Evolutionary conservation across 2,797 vertebrate genomes (phyloP).

Genomic region (Orestias chungarensis): DNA sequence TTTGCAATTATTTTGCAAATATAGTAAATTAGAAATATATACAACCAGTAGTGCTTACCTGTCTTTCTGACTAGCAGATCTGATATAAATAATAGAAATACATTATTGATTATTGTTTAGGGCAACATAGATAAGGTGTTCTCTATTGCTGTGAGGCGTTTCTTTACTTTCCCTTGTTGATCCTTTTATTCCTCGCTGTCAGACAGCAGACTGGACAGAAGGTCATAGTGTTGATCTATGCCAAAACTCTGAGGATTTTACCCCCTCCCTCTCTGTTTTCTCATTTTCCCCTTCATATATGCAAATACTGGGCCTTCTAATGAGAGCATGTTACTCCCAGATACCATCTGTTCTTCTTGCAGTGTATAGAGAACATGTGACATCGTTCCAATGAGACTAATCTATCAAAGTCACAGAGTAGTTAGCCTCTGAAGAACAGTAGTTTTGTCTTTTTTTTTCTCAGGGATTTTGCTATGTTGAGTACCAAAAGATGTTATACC

Average conservation of each 20-base stretch:
- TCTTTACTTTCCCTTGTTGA: constrained; percentile 62
- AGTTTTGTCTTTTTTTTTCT: constrained; percentile 32
- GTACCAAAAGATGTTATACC: not conserved
- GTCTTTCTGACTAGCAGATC: constrained; percentile 23
- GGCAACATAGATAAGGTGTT: constrained; percentile 52
- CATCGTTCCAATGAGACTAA: constrained; percentile 69
- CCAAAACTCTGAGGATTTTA: constrained; percentile 80
- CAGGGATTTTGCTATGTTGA: constrained; percentile 26
- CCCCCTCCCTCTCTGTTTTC: constrained; percentile 44
- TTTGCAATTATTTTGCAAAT: constrained; percentile 17
- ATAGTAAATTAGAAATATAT: constrained; percentile 10
- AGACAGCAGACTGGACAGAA: constrained; percentile 80
- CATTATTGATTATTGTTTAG: constrained; percentile 64
- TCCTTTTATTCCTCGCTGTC: constrained; percentile 68
- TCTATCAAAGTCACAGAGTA: constrained; percentile 68
- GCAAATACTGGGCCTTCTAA: constrained; percentile 78
- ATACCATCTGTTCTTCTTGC: constrained; percentile 81
- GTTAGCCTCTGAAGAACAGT: constrained; percentile 53
- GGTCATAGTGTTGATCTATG: constrained; percentile 79
- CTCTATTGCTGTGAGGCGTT: constrained; percentile 52
- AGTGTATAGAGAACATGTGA: constrained; percentile 68
- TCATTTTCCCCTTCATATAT: constrained; percentile 72
- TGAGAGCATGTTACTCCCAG: constrained; percentile 80
- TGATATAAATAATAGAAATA: constrained; percentile 62
- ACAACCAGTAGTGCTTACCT: constrained; percentile 31